Evolutionary conservation across 2,888 invertebrate genomes (phyloP).

Genomic region (Monoplex corrugatus): DNA sequence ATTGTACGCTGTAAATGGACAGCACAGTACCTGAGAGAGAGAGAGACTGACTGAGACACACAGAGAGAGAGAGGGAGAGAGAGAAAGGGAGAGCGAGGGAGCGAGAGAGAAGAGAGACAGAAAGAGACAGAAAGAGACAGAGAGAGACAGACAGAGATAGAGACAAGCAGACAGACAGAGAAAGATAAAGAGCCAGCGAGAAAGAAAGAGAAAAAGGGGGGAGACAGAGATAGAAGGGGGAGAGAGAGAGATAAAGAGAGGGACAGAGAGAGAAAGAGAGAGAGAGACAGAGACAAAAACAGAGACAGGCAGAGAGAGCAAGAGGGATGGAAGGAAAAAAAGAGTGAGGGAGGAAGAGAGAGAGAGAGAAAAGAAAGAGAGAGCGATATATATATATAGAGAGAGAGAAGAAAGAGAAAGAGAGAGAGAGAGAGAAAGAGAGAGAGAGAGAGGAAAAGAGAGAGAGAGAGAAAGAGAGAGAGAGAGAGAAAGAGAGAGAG

Average conservation of each 20-base stretch:
- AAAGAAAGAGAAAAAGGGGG: not conserved
- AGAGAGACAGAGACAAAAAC: too few relatives aligned
- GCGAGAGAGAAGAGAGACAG: not conserved
- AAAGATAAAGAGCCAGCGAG: not conserved
- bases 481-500: not conserved
- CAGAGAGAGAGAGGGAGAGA: not conserved
- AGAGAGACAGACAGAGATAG: too few relatives aligned
- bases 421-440: not conserved
- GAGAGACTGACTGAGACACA: too few relatives aligned
- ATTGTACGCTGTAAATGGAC: too few relatives aligned
- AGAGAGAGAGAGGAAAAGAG: not conserved
- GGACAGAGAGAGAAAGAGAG: not conserved
- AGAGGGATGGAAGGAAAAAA: not conserved
- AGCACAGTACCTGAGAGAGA: too few relatives aligned
- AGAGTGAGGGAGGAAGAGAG: not conserved
- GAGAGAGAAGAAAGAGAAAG: not conserved
- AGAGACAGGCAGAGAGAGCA: not conserved
- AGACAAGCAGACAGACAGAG: too few relatives aligned
- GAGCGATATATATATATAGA: too few relatives aligned
- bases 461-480: not conserved
- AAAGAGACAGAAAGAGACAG: too few relatives aligned
- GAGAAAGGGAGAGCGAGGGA: not conserved
- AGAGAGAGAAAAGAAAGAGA: not conserved
- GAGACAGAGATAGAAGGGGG: not conserved
- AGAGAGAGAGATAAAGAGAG: not conserved